phyloP scores from a whole-genome alignment of 2,888 invertebrate genomes.

The Boloria euphrosyne region DNA sequence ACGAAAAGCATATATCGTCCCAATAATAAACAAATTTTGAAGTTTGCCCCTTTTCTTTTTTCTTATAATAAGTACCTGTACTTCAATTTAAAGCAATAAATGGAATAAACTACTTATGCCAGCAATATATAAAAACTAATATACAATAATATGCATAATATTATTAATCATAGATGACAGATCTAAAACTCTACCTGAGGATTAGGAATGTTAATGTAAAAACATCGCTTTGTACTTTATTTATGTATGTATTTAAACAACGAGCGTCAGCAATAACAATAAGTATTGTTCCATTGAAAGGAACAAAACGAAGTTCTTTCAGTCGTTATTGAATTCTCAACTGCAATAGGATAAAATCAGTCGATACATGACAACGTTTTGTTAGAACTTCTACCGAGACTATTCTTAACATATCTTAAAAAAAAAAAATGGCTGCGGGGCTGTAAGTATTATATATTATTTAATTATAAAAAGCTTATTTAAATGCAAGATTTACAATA shows the following conservation, averaged over 20 bases:
- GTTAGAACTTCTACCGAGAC: not conserved
- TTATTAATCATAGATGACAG: too few relatives aligned
- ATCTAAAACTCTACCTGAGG: too few relatives aligned
- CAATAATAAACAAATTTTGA: too few relatives aligned
- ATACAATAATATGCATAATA: too few relatives aligned
- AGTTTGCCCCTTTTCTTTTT: too few relatives aligned
- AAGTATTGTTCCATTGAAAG: constrained; percentile 17
- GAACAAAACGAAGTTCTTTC: not conserved
- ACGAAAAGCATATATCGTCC: too few relatives aligned
- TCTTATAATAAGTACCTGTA: too few relatives aligned
- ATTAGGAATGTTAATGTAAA: not conserved
- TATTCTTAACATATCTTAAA: not conserved
- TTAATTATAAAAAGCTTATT: not conserved
- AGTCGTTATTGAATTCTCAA: not conserved
- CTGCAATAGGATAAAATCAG: not conserved
- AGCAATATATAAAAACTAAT: too few relatives aligned
- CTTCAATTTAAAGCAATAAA: too few relatives aligned
- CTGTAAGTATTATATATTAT: constrained; percentile 49
- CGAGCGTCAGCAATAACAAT: constrained; percentile 15
- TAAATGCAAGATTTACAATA: not conserved
- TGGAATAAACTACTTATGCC: too few relatives aligned
- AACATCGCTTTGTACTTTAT: not conserved
- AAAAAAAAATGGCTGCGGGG: constrained; percentile 47
- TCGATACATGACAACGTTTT: too few relatives aligned
- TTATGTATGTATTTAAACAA: constrained; percentile 13